phyloP scores from a whole-genome alignment of 2,888 invertebrate species.

The Acleris emargana region DNA sequence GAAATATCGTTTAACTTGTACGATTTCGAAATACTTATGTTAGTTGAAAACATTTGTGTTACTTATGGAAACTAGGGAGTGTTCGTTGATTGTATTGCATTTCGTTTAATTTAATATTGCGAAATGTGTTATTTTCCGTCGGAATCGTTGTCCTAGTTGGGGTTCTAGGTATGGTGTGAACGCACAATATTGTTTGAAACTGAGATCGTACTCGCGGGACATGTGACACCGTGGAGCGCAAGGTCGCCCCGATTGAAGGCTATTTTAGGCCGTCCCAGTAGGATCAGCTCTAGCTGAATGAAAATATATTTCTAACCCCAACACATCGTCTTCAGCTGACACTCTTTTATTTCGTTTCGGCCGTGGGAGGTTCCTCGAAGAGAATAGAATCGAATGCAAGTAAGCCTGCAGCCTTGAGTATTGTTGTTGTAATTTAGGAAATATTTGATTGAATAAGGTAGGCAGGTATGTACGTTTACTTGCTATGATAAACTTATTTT shows the following conservation, averaged over 20 bases:
- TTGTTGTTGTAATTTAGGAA: not conserved
- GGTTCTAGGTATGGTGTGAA: conserved; percentile 16
- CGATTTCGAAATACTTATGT: too few relatives aligned
- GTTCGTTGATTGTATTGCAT: too few relatives aligned
- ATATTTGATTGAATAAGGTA: too few relatives aligned
- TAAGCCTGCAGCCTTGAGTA: not conserved
- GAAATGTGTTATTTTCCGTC: too few relatives aligned
- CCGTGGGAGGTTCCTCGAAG: conserved; percentile 9
- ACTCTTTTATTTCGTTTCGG: conserved; percentile 9
- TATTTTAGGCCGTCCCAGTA: conserved; percentile 32
- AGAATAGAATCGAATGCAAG: conserved; percentile 7
- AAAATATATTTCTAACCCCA: conserved; percentile 24
- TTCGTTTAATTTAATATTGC: too few relatives aligned
- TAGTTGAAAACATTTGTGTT: too few relatives aligned
- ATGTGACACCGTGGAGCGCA: conserved; percentile 31
- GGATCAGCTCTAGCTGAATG: conserved; percentile 16
- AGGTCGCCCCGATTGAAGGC: conserved; percentile 35
- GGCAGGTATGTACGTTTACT: too few relatives aligned
- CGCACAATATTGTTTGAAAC: conserved; percentile 28
- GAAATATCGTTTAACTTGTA: too few relatives aligned
- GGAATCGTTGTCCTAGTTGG: not conserved
- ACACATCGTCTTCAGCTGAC: conserved; percentile 11
- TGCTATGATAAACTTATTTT: too few relatives aligned
- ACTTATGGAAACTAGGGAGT: too few relatives aligned
- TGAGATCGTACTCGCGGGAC: conserved; percentile 27